Percentiles rank a stretch among this genome's conserved stretches.
Conservation (phyloP, 2,113 vertebrate genomes). For the Puntigrus tetrazona region DNA sequence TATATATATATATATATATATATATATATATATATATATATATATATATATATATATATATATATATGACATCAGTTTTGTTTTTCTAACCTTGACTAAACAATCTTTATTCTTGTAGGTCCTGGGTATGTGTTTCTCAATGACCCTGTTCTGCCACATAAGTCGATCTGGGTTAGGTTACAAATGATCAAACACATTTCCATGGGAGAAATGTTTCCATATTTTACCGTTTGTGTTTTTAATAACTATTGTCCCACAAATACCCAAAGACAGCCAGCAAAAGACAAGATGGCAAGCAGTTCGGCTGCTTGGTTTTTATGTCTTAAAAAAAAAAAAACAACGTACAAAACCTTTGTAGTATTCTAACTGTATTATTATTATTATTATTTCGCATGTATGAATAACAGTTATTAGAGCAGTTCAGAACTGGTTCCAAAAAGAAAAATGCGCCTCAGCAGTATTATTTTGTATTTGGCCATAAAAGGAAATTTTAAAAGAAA, state of each 20-base stretch:
- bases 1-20: too few species aligned
- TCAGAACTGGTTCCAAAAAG: background rate
- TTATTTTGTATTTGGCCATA: background rate
- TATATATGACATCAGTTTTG: too few species aligned
- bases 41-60: too few species aligned
- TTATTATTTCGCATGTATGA: background rate
- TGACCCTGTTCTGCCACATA: slow-evolving; percentile 82
- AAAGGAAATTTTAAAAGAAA: background rate
- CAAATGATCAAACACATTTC: slow-evolving; percentile 63
- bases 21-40: too few species aligned
- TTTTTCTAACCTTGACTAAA: background rate
- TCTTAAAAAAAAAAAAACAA: too few species aligned
- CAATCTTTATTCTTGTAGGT: slow-evolving; percentile 64
- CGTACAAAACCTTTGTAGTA: background rate
- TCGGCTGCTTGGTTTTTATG: background rate
- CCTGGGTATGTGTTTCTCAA: slow-evolving; percentile 80
- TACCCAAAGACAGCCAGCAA: background rate
- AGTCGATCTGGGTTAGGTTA: slow-evolving; percentile 74
- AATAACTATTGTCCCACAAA: background rate
- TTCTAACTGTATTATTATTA: background rate
- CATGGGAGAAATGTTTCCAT: background rate
- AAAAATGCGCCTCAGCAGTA: background rate
- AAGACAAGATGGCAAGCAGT: background rate
- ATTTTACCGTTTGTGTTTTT: background rate
- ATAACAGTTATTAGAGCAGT: background rate